phyloP scores from a whole-genome alignment of 2,888 invertebrate genomes.

The Drosophila lacicola region DNA sequence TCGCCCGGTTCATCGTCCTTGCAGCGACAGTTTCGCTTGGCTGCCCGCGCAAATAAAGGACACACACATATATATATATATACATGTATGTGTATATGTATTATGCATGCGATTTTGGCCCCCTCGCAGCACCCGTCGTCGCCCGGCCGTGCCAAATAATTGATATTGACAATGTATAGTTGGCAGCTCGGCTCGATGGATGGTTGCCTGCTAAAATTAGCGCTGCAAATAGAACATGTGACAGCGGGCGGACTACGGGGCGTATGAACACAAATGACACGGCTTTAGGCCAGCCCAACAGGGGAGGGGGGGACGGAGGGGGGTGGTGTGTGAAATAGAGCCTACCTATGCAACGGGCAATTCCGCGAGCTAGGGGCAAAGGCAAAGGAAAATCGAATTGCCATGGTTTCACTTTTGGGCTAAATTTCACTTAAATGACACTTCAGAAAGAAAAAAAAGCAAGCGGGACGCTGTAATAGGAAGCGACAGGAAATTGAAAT shows the following conservation, averaged over 20 bases:
- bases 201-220: slow-evolving; percentile 45
- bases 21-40: slow-evolving; percentile 53
- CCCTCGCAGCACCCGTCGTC: background rate
- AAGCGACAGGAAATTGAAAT: too few species aligned
- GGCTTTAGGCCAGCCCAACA: too few species aligned
- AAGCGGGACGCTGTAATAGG: too few species aligned
- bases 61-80: background rate
- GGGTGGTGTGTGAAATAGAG: too few species aligned
- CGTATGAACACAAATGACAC: slow-evolving; percentile 18
- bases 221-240: slow-evolving; percentile 47
- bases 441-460: too few species aligned
- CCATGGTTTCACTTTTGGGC: too few species aligned
- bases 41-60: slow-evolving; percentile 48
- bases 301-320: too few species aligned
- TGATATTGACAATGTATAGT: slow-evolving; percentile 49
- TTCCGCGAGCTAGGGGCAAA: too few species aligned
- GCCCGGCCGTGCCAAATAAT: slow-evolving; percentile 41
- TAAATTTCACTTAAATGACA: too few species aligned
- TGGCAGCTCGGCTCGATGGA: background rate
- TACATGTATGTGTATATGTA: slow-evolving; percentile 22
- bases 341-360: too few species aligned
- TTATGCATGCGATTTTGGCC: slow-evolving; percentile 45
- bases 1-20: slow-evolving; percentile 24
- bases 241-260: slow-evolving; percentile 8
- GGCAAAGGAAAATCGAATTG: too few species aligned